phyloP scores from a whole-genome alignment of 2,113 vertebrate species.

The Oreochromis aureus region DNA sequence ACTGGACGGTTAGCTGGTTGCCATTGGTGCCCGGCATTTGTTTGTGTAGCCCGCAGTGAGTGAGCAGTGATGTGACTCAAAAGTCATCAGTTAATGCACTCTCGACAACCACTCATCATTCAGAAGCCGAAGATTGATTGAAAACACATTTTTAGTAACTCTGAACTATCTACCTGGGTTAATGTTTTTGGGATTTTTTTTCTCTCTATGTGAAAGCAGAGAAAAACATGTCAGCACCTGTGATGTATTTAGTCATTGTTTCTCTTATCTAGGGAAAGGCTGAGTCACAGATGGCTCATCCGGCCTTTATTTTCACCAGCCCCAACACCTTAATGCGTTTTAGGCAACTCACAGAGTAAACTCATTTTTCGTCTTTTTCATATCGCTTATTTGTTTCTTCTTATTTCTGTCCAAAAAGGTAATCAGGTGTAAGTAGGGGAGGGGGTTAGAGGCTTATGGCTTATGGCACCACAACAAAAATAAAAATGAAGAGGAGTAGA shows the following conservation, averaged over 20 bases:
- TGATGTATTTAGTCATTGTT: slow-evolving; percentile 54
- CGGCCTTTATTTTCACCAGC: slow-evolving; percentile 4
- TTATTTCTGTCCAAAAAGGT: not conserved
- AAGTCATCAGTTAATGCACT: not conserved
- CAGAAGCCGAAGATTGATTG: not conserved
- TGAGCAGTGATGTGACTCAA: not conserved
- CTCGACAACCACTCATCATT: not conserved
- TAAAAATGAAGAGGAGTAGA: not conserved
- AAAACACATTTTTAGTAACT: not conserved
- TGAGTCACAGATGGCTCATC: slow-evolving; percentile 49
- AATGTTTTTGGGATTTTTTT: not conserved
- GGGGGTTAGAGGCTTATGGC: not conserved
- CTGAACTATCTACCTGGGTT: not conserved
- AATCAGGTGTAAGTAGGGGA: not conserved
- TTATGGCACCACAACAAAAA: not conserved
- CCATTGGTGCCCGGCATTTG: not conserved
- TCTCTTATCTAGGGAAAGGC: slow-evolving; percentile 30
- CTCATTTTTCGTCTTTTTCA: not conserved
- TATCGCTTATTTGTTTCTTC: not conserved
- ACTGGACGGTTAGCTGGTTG: not conserved
- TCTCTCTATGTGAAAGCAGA: not conserved
- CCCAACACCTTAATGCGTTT: not conserved
- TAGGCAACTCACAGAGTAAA: not conserved
- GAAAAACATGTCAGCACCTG: not conserved
- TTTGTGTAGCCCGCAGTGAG: not conserved